Conservation (phyloP, 2,113 vertebrate species). For the Prionailurus viverrinus region DNA sequence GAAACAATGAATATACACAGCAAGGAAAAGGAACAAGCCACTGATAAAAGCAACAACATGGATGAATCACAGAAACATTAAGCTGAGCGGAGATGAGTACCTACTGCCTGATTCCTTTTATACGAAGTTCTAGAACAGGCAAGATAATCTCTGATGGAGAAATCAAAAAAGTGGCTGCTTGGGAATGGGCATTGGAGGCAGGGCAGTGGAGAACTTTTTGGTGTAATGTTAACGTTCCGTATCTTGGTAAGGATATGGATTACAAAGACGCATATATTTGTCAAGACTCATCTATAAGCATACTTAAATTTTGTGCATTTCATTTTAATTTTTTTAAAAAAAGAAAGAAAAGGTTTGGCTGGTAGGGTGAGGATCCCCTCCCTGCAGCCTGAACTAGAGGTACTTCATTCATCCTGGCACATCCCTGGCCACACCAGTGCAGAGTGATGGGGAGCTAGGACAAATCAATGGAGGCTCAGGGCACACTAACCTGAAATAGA, state of each 20-base stretch:
- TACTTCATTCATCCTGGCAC: neutral
- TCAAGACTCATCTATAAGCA: neutral
- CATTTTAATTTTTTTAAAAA: neutral
- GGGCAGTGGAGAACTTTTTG: neutral
- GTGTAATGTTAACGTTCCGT: neutral
- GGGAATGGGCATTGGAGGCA: no score
- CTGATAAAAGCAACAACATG: neutral
- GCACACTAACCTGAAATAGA: neutral
- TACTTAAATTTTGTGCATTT: neutral
- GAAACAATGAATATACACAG: neutral
- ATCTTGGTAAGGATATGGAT: neutral
- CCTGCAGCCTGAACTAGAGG: neutral
- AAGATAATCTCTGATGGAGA: neutral
- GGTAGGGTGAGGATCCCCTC: neutral
- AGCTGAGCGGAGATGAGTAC: neutral
- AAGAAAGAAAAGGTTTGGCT: neutral
- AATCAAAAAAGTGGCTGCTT: neutral
- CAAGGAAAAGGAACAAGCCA: neutral
- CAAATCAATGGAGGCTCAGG: neutral
- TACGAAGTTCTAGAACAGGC: neutral
- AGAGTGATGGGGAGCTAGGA: neutral
- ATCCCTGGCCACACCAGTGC: neutral
- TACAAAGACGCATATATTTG: neutral
- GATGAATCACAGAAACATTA: neutral
- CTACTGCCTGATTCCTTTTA: neutral